Evolutionary conservation across 2,888 invertebrate genomes (phyloP).

Genomic region (Ryuthela nishihirai): DNA sequence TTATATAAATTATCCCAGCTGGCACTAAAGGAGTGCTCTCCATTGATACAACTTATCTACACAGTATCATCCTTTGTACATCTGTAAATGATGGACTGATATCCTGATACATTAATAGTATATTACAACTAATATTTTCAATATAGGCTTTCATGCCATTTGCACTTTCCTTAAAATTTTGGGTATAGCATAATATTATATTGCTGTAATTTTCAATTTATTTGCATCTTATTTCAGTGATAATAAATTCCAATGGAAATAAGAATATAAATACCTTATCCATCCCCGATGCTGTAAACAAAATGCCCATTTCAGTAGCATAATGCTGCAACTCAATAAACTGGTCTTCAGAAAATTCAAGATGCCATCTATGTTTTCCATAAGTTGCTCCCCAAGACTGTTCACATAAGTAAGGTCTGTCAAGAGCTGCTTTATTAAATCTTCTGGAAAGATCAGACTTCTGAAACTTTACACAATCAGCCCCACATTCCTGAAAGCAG

Average conservation of each 20-base stretch:
- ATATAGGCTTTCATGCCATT: too few relatives aligned
- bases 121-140: too few relatives aligned
- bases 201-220: too few relatives aligned
- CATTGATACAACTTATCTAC: too few relatives aligned
- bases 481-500: slow-evolving; percentile 30
- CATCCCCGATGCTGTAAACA: slow-evolving; percentile 78
- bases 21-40: too few relatives aligned
- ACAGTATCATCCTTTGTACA: too few relatives aligned
- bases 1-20: too few relatives aligned
- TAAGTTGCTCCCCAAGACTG: slow-evolving; percentile 77
- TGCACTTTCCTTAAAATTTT: too few relatives aligned
- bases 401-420: slow-evolving; percentile 59
- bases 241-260: background rate
- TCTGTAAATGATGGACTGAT: too few relatives aligned
- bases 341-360: slow-evolving; percentile 68
- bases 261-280: slow-evolving; percentile 59
- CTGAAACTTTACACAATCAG: slow-evolving; percentile 78
- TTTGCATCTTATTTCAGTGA: too few relatives aligned
- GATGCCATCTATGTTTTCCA: slow-evolving; percentile 68
- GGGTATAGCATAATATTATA: too few relatives aligned
- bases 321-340: slow-evolving; percentile 59
- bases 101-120: too few relatives aligned
- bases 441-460: slow-evolving; percentile 68
- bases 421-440: slow-evolving; percentile 65
- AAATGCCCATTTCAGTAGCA: slow-evolving; percentile 60